These are phyloP conservation scores for Strigops habroptila DNA, from an alignment of 2,113 vertebrate species.

Conservation along the genomic window DNA sequence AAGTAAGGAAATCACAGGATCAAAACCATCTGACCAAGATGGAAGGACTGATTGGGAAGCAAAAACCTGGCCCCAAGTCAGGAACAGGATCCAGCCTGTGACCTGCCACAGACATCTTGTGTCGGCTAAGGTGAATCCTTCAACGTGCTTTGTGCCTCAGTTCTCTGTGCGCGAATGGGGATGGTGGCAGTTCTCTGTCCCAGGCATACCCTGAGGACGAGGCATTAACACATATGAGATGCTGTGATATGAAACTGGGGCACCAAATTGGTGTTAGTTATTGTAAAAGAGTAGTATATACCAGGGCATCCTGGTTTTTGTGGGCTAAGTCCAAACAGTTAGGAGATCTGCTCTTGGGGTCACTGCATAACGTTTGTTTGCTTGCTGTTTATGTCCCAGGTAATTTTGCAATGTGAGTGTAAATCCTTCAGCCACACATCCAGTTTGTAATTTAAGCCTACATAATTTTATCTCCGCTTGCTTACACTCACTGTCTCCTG, in stretches of 20 bases:
- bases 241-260: not conserved
- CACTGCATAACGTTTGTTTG: not conserved
- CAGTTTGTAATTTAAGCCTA: slow-evolving; percentile 22
- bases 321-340: not conserved
- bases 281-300: not conserved
- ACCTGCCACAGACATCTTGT: not conserved
- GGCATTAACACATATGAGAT: not conserved
- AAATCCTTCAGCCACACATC: not conserved
- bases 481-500: slow-evolving; percentile 45
- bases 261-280: not conserved
- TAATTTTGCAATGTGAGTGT: not conserved
- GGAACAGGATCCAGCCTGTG: not conserved
- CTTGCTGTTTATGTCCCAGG: not conserved
- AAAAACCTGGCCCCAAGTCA: not conserved
- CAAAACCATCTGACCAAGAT: not conserved
- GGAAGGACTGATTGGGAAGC: not conserved
- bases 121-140: not conserved
- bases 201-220: not conserved
- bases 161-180: not conserved
- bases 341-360: not conserved
- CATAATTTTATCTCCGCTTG: slow-evolving; percentile 41
- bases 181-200: not conserved
- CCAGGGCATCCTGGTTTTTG: not conserved
- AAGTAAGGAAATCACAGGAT: not conserved
- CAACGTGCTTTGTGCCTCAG: not conserved